Conservation (phyloP, 2,797 vertebrate species). For the Distichodus sexfasciatus region DNA sequence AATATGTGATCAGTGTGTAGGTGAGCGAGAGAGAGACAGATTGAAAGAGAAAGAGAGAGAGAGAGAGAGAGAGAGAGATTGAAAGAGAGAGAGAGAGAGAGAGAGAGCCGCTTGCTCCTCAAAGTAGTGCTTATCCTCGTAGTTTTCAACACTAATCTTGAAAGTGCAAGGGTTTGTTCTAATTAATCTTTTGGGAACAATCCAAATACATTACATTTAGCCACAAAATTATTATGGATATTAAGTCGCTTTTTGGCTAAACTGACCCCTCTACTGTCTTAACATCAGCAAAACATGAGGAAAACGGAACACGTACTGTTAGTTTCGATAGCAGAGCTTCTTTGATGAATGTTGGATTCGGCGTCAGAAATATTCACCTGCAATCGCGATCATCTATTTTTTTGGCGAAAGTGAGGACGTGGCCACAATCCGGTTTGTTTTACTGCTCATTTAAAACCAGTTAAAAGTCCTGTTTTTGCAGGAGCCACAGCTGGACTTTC, state of each 20-base stretch:
- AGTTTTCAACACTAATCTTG: constrained; percentile 45
- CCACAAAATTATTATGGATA: not conserved
- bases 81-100: constrained; percentile 7
- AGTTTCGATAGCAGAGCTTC: no score
- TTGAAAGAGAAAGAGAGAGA: constrained; percentile 7
- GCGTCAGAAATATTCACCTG: no score
- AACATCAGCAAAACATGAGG: no score
- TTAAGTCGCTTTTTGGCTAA: not conserved
- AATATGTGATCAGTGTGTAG: constrained; percentile 32
- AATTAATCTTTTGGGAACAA: constrained; percentile 42
- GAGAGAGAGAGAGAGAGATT: constrained; percentile 3
- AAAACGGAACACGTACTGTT: no score
- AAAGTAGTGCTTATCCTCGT: constrained; percentile 37
- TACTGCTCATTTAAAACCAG: no score
- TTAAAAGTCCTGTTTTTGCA: no score
- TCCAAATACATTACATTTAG: not conserved
- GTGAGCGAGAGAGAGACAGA: constrained; percentile 9
- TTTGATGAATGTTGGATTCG: no score
- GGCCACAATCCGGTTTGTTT: no score
- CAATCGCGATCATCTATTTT: no score
- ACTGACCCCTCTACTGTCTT: no score
- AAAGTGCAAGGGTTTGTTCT: constrained; percentile 42
- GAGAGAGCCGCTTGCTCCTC: constrained; percentile 24
- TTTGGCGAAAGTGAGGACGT: no score
- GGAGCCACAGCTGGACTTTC: no score